phyloP scores from a whole-genome alignment of 1,140 invertebrate species.

The Drosophila quadrilineata region DNA sequence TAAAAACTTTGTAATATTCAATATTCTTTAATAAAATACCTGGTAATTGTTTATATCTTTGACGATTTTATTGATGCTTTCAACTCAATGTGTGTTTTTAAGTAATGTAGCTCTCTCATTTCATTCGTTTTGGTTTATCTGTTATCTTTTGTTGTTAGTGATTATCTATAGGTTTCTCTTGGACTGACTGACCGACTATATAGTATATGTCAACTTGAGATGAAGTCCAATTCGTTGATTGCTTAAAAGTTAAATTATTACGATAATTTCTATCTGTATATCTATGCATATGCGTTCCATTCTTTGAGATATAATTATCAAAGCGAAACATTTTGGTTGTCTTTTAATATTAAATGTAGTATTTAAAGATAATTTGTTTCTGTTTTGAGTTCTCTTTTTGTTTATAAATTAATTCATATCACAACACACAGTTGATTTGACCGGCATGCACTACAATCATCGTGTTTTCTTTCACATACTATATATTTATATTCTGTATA shows the following conservation, averaged over 20 bases:
- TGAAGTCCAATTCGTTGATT: slow-evolving; percentile 35
- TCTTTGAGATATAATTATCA: too few species aligned
- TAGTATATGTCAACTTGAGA: too few species aligned
- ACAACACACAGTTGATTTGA: slow-evolving; percentile 80
- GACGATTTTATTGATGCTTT: slow-evolving; percentile 63
- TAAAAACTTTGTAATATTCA: too few species aligned
- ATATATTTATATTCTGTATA: slow-evolving; percentile 41
- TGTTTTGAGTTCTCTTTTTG: too few species aligned
- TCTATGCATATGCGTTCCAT: too few species aligned
- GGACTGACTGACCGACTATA: too few species aligned
- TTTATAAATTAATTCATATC: slow-evolving; percentile 80
- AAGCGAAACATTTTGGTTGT: slow-evolving; percentile 42
- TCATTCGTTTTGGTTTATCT: slow-evolving; percentile 1
- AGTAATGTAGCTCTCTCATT: slow-evolving; percentile 49
- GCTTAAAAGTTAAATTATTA: slow-evolving; percentile 21
- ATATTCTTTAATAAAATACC: slow-evolving; percentile 29
- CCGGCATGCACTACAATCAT: slow-evolving; percentile 53
- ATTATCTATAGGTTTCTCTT: slow-evolving; percentile 1
- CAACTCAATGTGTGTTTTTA: slow-evolving; percentile 68
- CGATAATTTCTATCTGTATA: too few species aligned
- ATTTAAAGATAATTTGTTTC: slow-evolving; percentile 6
- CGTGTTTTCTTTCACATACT: slow-evolving; percentile 43
- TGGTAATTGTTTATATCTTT: slow-evolving; percentile 30
- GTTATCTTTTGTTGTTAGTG: neutral
- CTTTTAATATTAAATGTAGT: slow-evolving; percentile 7